Evolutionary conservation across 2,113 vertebrate species (phyloP).

Genomic region (Struthio camelus): DNA sequence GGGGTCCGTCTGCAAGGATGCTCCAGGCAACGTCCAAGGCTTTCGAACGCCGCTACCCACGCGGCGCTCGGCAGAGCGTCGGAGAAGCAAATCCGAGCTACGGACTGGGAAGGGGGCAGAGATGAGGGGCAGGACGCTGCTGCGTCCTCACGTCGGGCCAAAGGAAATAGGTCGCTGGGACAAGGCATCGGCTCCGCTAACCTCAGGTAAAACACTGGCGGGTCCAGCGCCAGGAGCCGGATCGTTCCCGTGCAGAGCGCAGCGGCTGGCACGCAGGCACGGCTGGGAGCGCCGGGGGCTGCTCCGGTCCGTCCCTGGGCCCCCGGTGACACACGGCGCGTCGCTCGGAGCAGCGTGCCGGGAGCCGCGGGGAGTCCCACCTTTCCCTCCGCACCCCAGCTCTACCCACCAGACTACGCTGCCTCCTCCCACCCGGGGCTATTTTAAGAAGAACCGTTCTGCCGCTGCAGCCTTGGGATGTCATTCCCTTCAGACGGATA

Average conservation of each 20-base stretch:
- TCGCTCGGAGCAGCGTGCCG: background rate
- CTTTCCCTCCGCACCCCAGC: background rate
- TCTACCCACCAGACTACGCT: background rate
- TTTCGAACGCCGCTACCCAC: background rate
- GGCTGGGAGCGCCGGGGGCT: background rate
- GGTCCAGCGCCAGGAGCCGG: no score
- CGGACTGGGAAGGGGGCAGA: background rate
- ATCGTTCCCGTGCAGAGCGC: no score
- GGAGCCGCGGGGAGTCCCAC: background rate
- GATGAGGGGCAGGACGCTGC: background rate
- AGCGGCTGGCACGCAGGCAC: no score
- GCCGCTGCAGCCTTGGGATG: background rate
- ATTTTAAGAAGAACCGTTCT: background rate
- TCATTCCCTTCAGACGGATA: background rate
- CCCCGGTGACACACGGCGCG: background rate
- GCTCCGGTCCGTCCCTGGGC: background rate
- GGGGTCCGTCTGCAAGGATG: background rate
- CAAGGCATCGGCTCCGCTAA: accelerated
- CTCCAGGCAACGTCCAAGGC: background rate
- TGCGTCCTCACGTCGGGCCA: background rate
- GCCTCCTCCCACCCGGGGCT: background rate
- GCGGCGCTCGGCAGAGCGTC: accelerated
- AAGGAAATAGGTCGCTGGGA: background rate
- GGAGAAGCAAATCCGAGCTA: background rate
- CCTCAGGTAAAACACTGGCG: background rate